These are phyloP conservation scores for Xestia xanthographa DNA, from an alignment of 2,888 invertebrate genomes.

Conservation along the genomic window DNA sequence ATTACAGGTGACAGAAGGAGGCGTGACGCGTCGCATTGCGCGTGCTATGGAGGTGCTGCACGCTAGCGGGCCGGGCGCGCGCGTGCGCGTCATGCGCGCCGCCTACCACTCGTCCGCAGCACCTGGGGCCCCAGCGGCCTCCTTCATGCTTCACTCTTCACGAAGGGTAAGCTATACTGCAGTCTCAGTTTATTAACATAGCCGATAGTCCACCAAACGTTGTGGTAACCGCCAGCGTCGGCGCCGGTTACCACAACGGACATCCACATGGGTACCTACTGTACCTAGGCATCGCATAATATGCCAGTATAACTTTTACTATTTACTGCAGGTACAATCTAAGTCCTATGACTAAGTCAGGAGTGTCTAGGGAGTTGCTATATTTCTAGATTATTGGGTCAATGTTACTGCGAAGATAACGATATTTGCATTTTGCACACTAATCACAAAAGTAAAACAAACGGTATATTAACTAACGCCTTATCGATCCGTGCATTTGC, in stretches of 20 bases:
- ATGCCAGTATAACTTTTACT: not conserved
- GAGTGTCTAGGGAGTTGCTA: constrained; percentile 31
- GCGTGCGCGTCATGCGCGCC: constrained; percentile 93
- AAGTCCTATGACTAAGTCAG: no score
- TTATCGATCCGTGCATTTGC: constrained; percentile 25
- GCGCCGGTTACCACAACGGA: no score
- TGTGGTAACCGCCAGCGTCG: not conserved
- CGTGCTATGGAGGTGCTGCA: constrained; percentile 93
- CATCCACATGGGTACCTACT: not conserved
- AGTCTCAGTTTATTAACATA: not conserved
- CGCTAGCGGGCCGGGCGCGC: constrained; percentile 92
- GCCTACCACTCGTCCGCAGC: constrained; percentile 87
- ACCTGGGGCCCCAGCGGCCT: constrained; percentile 83
- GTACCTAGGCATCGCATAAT: no score
- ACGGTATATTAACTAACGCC: constrained; percentile 1
- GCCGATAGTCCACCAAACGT: not conserved
- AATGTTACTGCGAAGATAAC: constrained; percentile 31
- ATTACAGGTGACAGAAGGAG: constrained; percentile 86
- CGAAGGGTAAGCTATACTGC: constrained; percentile 76
- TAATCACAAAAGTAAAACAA: constrained; percentile 19
- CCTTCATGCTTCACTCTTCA: constrained; percentile 87
- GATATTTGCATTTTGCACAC: constrained; percentile 39
- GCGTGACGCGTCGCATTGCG: constrained; percentile 88
- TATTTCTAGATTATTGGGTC: constrained; percentile 33
- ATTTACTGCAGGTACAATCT: not conserved